Base-by-base conservation (phyloP, 2,113 vertebrate species). In the Rhea americana region DNA sequence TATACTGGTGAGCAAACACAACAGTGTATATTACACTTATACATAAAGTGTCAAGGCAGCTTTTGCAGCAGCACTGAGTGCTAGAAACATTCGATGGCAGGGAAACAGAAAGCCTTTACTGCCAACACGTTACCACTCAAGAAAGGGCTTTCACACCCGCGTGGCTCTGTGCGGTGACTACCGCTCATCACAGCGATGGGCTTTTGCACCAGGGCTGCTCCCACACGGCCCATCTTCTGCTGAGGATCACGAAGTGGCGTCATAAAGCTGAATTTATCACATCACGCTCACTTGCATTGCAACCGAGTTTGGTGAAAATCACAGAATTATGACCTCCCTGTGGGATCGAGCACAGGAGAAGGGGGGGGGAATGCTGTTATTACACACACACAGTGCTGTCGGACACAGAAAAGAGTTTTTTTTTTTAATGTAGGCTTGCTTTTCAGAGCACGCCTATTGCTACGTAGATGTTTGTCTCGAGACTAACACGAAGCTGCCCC, bases 261-360 rank as follows among this genome's bases (percentile, higher is more conserved):
- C 96, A 96, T 95, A 96, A 96, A 91, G 94, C 96, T 96, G 96
- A 95, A 90, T 96, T 96, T 94, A 96, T 96, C 95, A 94, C 96
- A 95, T 95, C 96, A 96, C 96, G 90, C 96, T 96, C 96, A 95
- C 95, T 95, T 96, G 95, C 94, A 96, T 88, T 96, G 96, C 95
- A 95, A 95, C 95, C 95, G 95, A 96, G 96, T 94, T 95, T 94
- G 94, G 96, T 95, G 96, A 95, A 85, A 96, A 96, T 95, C 96
- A 94, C 96, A 95, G 96, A 96, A 95, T 95, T 94, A 96, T 93
- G 95, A 95, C 96, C 94, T 96, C 96, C 93, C 94, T 96, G 95
- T 94, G 94, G 94, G 95, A 96, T 95, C 95, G 95, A 96, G 95
- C 96, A 95, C 94, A 96, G 89, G 95, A 96, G 96, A 96, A 88